phyloP scores from a whole-genome alignment of 2,113 vertebrate species.

The Microcebus ravelobensis region DNA sequence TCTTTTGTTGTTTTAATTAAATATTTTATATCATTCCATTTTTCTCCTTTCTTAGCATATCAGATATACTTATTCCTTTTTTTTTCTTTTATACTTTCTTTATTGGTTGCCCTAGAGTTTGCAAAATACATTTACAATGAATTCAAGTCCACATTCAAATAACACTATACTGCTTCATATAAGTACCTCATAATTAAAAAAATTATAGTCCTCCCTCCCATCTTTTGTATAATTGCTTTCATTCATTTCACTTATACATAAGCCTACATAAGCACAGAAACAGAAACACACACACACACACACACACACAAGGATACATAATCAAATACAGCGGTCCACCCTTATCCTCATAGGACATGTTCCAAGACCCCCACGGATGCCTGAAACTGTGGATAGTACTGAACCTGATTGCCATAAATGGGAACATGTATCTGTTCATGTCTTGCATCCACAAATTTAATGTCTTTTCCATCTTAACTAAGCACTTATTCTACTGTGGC shows the following conservation, averaged over 20 bases:
- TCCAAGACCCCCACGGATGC: not conserved
- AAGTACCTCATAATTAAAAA: not conserved
- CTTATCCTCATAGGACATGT: not conserved
- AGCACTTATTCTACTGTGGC: not conserved
- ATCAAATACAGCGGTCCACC: not conserved
- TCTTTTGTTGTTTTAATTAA: not conserved
- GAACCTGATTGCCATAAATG: not conserved
- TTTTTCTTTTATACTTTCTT: not conserved
- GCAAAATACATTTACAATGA: not conserved
- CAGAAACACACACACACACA: not conserved
- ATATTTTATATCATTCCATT: not conserved
- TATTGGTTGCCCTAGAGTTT: not conserved
- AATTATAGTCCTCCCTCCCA: not conserved
- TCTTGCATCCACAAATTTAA: not conserved
- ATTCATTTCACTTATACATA: not conserved
- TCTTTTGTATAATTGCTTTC: not conserved
- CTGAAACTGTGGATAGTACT: not conserved
- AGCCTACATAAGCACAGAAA: not conserved
- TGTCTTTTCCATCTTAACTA: not conserved
- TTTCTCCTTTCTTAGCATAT: not conserved
- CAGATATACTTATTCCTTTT: not conserved
- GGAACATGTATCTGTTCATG: not conserved
- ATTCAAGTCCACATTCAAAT: not conserved
- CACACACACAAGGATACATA: not conserved
- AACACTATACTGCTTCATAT: not conserved